Percentiles rank a stretch among this genome's conserved stretches.
Evolutionary conservation across 2,113 vertebrate genomes (phyloP).

Genomic region (Dromiciops gliroides): DNA sequence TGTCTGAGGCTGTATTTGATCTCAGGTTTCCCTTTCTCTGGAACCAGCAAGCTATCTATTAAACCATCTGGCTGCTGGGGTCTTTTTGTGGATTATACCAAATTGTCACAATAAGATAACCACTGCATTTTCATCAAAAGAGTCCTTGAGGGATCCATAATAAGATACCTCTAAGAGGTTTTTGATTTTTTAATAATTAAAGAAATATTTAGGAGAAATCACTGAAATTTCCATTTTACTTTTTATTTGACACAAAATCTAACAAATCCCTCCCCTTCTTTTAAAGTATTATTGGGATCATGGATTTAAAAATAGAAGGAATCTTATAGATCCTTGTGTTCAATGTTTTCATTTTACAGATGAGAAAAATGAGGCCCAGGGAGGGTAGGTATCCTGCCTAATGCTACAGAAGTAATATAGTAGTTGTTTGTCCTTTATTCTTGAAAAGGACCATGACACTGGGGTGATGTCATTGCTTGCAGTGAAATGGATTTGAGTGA

Average conservation of each 20-base stretch:
- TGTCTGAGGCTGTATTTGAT: not conserved
- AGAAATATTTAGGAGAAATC: slow-evolving; percentile 32
- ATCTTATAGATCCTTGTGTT: no score
- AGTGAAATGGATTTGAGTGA: no score
- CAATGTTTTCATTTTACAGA: not conserved
- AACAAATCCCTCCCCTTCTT: not conserved
- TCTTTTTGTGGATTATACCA: not conserved
- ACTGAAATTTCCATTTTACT: slow-evolving; percentile 52
- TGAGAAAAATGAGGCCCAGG: not conserved
- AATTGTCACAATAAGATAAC: not conserved
- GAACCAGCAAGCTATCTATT: not conserved
- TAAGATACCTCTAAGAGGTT: not conserved
- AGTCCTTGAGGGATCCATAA: not conserved
- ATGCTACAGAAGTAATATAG: not conserved
- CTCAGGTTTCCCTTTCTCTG: not conserved
- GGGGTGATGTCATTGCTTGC: no score
- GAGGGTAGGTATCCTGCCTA: not conserved
- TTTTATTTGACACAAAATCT: slow-evolving; percentile 45
- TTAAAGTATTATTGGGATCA: not conserved
- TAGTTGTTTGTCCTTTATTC: no score
- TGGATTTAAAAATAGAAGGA: no score
- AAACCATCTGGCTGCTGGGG: not conserved
- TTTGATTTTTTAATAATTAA: slow-evolving; percentile 44
- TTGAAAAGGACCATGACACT: no score
- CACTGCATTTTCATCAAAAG: not conserved